Conservation (phyloP, 2,113 vertebrate genomes). For the Malurus elegans region DNA sequence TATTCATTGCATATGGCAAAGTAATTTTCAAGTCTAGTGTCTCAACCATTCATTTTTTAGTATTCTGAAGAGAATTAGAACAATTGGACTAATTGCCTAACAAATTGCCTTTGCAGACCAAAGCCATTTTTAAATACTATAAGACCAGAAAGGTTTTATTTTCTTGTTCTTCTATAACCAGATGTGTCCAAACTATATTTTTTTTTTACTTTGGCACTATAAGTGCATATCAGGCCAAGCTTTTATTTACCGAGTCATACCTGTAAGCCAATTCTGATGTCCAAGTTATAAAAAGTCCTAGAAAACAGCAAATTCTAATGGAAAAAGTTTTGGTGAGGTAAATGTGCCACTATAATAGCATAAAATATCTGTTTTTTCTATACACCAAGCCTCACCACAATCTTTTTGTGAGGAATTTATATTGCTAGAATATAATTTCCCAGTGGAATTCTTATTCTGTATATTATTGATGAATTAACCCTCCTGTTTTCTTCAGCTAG, state of each 20-base stretch:
- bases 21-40: conserved; percentile 2
- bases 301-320: conserved; percentile 67
- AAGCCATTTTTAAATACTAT: conserved; percentile 10
- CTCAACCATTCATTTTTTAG: neutral
- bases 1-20: conserved; percentile 2
- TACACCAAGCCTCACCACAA: neutral
- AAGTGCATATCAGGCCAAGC: neutral
- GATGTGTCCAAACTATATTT: neutral
- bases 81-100: conserved; percentile 22
- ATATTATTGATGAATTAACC: conserved; percentile 37
- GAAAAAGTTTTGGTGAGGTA: conserved; percentile 58
- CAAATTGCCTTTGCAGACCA: conserved; percentile 43
- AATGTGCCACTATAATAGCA: conserved; percentile 43
- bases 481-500: neutral
- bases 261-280: conserved; percentile 50
- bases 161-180: conserved; percentile 20
- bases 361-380: conserved; percentile 63
- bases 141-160: neutral
- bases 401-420: conserved; percentile 63
- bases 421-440: conserved; percentile 59
- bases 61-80: neutral
- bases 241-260: conserved; percentile 59
- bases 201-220: neutral
- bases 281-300: conserved; percentile 63
- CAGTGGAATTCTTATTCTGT: conserved; percentile 44